Percentiles rank a stretch among this genome's conserved stretches.
Conservation (phyloP, 2,888 invertebrate species). For the Galeruca laticollis region DNA sequence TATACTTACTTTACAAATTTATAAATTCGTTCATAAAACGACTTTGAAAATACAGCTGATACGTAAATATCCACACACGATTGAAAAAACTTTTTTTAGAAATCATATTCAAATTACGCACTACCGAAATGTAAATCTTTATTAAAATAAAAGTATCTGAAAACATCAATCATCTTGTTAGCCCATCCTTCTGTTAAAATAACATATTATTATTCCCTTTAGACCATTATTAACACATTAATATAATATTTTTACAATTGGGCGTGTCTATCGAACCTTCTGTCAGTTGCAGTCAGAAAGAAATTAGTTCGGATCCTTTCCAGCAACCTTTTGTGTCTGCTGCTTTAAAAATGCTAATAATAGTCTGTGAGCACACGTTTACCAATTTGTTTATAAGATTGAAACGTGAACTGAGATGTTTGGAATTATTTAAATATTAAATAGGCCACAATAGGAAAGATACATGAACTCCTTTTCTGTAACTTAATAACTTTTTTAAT, state of each 20-base stretch:
- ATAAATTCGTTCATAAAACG: no score
- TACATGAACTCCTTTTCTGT: no score
- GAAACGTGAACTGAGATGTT: neutral
- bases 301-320: constrained; percentile 60
- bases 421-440: no score
- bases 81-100: no score
- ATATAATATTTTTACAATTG: constrained; percentile 67
- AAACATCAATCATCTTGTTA: constrained; percentile 54
- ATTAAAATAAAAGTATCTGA: constrained; percentile 19
- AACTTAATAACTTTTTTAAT: no score
- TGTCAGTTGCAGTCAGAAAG: constrained; percentile 63
- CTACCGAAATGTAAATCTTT: neutral
- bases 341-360: constrained; percentile 41
- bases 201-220: constrained; percentile 64
- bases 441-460: no score
- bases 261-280: constrained; percentile 65
- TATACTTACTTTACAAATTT: no score
- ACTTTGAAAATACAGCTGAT: no score
- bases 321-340: constrained; percentile 36
- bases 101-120: neutral
- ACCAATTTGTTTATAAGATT: neutral
- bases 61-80: no score
- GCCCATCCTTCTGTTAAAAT: constrained; percentile 55
- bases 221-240: constrained; percentile 66
- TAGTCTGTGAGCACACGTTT: constrained; percentile 25